phyloP scores from a whole-genome alignment of 2,113 vertebrate species.

The Mugil cephalus region DNA sequence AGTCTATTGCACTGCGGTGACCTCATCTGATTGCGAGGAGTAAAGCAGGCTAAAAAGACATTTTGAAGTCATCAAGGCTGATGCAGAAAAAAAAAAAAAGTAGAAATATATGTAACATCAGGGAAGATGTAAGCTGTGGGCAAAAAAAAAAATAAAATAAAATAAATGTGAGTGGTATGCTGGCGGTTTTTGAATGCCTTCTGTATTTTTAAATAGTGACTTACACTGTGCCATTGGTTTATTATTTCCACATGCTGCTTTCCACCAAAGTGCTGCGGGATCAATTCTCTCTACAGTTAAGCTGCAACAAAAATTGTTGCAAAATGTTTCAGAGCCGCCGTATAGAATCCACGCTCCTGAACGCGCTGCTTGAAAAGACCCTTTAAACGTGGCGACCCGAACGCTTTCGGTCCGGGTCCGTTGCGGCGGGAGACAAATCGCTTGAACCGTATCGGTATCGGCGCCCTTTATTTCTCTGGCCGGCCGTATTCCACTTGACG shows the following conservation, averaged over 20 bases:
- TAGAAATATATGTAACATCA: slow-evolving; percentile 38
- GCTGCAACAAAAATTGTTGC: background rate
- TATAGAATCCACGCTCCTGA: background rate
- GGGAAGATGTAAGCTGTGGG: slow-evolving; percentile 23
- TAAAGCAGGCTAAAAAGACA: slow-evolving; percentile 63
- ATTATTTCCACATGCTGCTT: background rate
- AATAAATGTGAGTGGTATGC: slow-evolving; percentile 22
- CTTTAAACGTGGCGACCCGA: slow-evolving; percentile 41
- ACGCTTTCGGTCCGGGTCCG: slow-evolving; percentile 30
- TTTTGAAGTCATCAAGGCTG: slow-evolving; percentile 67
- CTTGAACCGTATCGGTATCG: slow-evolving; percentile 19
- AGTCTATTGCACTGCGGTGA: slow-evolving; percentile 71
- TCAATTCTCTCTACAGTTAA: background rate
- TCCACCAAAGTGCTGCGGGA: background rate
- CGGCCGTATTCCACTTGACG: slow-evolving; percentile 22
- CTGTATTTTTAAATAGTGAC: slow-evolving; percentile 40
- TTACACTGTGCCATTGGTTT: slow-evolving; percentile 4
- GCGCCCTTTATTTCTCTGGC: slow-evolving; percentile 30
- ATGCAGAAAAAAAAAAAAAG: slow-evolving; percentile 20
- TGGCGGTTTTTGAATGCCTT: slow-evolving; percentile 34
- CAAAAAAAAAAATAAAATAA: too few species aligned
- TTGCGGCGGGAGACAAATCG: slow-evolving; percentile 39
- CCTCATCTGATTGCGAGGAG: slow-evolving; percentile 74
- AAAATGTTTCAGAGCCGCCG: background rate
- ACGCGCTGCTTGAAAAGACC: slow-evolving; percentile 23